Evolutionary conservation across 2,888 invertebrate genomes (phyloP), one percentile per base, ranked within the genome.

Genomic region (Melanotus villosus): DNA sequence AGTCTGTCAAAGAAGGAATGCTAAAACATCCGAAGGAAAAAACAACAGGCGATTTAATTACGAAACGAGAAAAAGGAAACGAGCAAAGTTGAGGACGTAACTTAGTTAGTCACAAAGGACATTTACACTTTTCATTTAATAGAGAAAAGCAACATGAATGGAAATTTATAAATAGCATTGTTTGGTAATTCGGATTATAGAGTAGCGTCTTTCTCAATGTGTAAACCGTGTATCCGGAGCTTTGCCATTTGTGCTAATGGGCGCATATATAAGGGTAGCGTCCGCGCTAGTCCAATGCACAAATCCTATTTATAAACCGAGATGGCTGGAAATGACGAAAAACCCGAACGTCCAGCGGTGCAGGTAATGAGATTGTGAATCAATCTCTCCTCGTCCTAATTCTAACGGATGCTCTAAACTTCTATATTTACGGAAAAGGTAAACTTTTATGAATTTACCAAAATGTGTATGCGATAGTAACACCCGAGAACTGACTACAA

Each of bases 241-340:
- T 83, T 83, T 82, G 81, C 83, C 83, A 83, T 84, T 83, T 83
- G 77, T 76, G 78, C 80, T 84, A 84, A 84, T 84, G 84, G 83
- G 77, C 72, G 76, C 80, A 78, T 76, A 79, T 79, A 79, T 79
- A 80, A 79, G 79, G 79, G 80, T 75, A 73, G 74, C 71, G 67
- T 59, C 75, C 77, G 75, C 76, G 66, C 70, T 63, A 76, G 77
- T 75, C 79, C 78, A 75, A 74, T 78, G 75, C 78, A 76, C 80
- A 81, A 82, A 82, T 82, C 81, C 81, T 77, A 80, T 82, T 82
- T 81, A 78, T 77, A 74, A 67, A 70, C 67, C 50, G 63, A 69
- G 69, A 69, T 65, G 60, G 65, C 43, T 59, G 58, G 63, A 67
- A 70, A 70, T 70, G 67, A 70, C 70, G 67, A 70, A 70, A 70